phyloP scores from a whole-genome alignment of 2,888 invertebrate genomes.

The Lissonota sp. region DNA sequence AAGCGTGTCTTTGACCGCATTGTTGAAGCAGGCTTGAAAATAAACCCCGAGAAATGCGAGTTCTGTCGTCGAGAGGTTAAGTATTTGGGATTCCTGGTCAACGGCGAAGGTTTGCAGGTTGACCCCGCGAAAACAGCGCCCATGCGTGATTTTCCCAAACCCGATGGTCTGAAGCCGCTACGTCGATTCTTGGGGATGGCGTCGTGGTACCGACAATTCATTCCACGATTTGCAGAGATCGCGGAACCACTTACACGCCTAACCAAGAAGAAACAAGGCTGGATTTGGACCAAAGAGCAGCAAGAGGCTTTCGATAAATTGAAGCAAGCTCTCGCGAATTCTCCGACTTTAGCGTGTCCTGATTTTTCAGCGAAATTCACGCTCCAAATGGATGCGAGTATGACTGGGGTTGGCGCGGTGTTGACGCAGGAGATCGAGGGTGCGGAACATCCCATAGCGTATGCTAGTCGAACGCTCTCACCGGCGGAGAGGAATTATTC shows the following conservation, averaged over 20 bases:
- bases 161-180: no score
- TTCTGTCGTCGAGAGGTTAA: constrained; percentile 62
- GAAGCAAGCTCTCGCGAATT: constrained; percentile 9
- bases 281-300: no score
- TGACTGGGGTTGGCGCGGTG: not conserved
- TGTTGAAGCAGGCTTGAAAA: constrained; percentile 57
- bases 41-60: constrained; percentile 67
- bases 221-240: no score
- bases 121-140: no score
- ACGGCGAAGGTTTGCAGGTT: no score
- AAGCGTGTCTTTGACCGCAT: constrained; percentile 55
- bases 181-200: no score
- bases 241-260: no score
- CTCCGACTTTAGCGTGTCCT: constrained; percentile 60
- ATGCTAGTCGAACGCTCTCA: not conserved
- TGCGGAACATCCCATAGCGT: not conserved
- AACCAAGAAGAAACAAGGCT: no score
- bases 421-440: not conserved
- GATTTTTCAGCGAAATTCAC: constrained; percentile 58
- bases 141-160: no score
- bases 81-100: constrained; percentile 44
- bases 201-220: no score
- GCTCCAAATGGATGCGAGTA: constrained; percentile 57
- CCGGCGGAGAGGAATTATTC: not conserved
- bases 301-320: constrained; percentile 34